phyloP scores from a whole-genome alignment of 2,113 vertebrate species.

The Cinclus cinclus region DNA sequence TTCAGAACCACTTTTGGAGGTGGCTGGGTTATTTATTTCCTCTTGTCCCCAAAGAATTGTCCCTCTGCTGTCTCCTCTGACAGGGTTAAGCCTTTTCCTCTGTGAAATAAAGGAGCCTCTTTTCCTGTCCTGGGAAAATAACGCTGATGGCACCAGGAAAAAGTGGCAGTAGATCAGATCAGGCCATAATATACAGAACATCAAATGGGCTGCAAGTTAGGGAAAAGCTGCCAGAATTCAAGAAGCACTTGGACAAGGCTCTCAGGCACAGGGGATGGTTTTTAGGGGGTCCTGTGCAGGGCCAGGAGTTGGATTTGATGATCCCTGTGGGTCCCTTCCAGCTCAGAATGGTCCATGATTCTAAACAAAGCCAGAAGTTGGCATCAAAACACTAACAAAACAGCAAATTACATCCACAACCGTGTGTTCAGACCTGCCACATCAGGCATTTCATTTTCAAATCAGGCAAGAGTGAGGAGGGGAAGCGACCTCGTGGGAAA shows the following conservation, averaged over 20 bases:
- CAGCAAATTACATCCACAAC: neutral
- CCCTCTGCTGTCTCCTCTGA: neutral
- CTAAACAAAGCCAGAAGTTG: neutral
- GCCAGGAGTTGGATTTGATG: neutral
- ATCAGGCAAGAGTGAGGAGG: neutral
- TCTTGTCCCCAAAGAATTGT: neutral
- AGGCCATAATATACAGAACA: neutral
- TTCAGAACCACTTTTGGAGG: neutral
- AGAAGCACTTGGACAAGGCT: neutral
- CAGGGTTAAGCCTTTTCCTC: neutral
- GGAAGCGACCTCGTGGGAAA: rapidly evolving
- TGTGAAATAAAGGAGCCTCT: neutral
- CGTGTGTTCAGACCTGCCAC: neutral
- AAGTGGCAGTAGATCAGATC: neutral
- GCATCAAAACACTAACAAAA: rapidly evolving
- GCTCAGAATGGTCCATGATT: neutral
- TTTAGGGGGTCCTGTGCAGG: neutral
- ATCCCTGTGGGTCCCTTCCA: neutral
- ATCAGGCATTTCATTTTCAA: neutral
- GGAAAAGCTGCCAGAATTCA: neutral
- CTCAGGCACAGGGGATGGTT: neutral
- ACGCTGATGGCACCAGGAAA: neutral
- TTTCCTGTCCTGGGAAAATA: neutral
- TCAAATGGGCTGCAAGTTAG: neutral
- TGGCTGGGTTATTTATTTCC: neutral